Evolutionary conservation across 2,113 vertebrate genomes (phyloP), one percentile per base, ranked within the genome.

Genomic region (Semicossyphus pulcher): DNA sequence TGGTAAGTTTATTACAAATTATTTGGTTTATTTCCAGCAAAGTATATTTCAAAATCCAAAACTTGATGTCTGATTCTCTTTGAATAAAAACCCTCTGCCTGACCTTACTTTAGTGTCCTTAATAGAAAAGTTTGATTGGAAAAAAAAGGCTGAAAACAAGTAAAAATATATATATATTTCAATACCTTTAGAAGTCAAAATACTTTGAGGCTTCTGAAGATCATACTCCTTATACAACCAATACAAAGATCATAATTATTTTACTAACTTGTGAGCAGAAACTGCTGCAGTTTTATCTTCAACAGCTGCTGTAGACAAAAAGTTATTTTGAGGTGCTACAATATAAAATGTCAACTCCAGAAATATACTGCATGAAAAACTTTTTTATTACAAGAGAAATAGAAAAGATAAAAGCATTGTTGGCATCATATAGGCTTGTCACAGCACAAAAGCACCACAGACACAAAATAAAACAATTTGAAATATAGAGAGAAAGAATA

Each of bases 351-450:
- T 42, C 4, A 9, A 82, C 39, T 67, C 39, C 23, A 45, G 21
- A 25, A 51, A 41, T 51, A 37, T 36, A 86, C 25, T 84, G 70
- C 81, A 83, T 89, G 88, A 82, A 91, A 91, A 80, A 34, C 53
- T 72, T 84, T 86, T 86, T 90, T 91, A 90, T 93, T 91, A 87
- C 83, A 91, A 90, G 81, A 85, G 76, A 83, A 74, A 88, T 90
- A 92, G 79, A 90, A 92, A 91, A 92, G 79, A 89, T 84, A 83
- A 80, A 89, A 89, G 88, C 81, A 89, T 86, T 85, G 86, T 89
- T 73, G 81, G 90, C 73, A 64, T 85, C 76, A 81, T 85, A 78
- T 77, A 31, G 57, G 74, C 80, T 88, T 76, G 56, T 89, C 78
- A 90, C 90, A 87, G 80, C 89, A 93, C 88, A 84, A 78, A 83